Percentiles rank a stretch among this genome's conserved stretches.
Conservation (phyloP, 1,140 invertebrate species). For the Thereuonema tuberculata region DNA sequence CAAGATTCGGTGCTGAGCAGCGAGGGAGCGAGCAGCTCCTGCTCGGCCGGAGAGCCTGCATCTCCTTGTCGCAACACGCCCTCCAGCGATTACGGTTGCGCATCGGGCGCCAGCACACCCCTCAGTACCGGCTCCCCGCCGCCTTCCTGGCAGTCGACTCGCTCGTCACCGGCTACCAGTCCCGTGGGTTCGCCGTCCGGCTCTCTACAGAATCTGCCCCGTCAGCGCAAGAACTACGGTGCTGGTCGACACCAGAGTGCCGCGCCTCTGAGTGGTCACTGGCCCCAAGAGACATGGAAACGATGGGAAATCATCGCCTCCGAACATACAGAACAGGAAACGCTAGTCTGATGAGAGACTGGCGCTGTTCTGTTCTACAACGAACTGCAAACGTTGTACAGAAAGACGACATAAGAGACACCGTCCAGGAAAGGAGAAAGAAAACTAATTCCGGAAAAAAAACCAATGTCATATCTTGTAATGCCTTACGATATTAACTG, state of each 20-base stretch:
- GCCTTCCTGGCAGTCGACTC: conserved; percentile 7
- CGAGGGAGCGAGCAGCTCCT: neutral
- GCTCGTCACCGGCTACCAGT: conserved; percentile 28
- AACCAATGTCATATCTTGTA: too few species aligned
- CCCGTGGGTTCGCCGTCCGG: conserved; percentile 18
- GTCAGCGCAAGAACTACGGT: conserved; percentile 25
- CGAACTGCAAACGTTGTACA: too few species aligned
- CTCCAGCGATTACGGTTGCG: conserved; percentile 42
- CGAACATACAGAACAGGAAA: conserved; percentile 32
- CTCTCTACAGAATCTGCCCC: conserved; percentile 19
- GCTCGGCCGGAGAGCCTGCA: neutral
- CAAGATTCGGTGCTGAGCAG: conserved; percentile 21
- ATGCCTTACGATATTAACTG: too few species aligned
- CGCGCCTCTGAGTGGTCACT: conserved; percentile 13
- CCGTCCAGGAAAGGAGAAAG: too few species aligned
- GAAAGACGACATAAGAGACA: too few species aligned
- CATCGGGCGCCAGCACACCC: conserved; percentile 24
- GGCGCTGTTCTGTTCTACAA: too few species aligned
- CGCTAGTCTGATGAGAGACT: neutral
- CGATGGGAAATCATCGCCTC: conserved; percentile 64
- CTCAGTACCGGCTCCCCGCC: conserved; percentile 19
- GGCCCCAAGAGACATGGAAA: conserved; percentile 45
- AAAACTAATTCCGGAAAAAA: too few species aligned
- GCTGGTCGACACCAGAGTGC: conserved; percentile 42
- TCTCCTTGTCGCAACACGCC: conserved; percentile 26